Percentiles rank a stretch among this genome's conserved stretches.
Conservation (phyloP, 2,113 vertebrate species). For the Euleptes europaea region DNA sequence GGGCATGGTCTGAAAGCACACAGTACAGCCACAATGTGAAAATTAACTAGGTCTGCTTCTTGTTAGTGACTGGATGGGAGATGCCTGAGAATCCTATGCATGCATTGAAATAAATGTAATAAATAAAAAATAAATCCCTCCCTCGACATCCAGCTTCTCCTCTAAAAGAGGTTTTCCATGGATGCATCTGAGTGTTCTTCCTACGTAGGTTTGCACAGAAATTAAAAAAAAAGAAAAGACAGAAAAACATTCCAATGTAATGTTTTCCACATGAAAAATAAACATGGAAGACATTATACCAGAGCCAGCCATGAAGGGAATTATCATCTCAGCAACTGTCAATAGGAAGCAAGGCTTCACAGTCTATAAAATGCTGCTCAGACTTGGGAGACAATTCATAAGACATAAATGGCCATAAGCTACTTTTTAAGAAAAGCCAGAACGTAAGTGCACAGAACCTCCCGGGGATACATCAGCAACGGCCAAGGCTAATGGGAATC, state of each 20-base stretch:
- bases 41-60: too few species aligned
- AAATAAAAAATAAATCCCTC: too few species aligned
- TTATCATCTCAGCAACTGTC: background rate
- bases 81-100: too few species aligned
- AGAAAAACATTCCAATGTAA: constrained; percentile 12
- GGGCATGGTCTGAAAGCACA: too few species aligned
- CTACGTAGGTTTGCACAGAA: background rate
- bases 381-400: background rate
- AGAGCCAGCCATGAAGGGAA: background rate
- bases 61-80: too few species aligned
- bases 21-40: too few species aligned
- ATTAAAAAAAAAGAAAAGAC: background rate
- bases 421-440: background rate
- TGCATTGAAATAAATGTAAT: too few species aligned
- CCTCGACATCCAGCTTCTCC: background rate
- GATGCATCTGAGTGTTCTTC: background rate
- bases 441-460: background rate
- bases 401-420: background rate
- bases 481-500: background rate
- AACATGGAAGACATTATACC: background rate
- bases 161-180: background rate
- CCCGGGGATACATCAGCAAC: background rate
- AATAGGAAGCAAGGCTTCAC: background rate
- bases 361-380: background rate
- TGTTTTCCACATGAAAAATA: constrained; percentile 14